Evolutionary conservation across 2,888 invertebrate genomes (phyloP), one percentile per base, ranked within the genome.

Genomic region (Cheilosia vulpina): DNA sequence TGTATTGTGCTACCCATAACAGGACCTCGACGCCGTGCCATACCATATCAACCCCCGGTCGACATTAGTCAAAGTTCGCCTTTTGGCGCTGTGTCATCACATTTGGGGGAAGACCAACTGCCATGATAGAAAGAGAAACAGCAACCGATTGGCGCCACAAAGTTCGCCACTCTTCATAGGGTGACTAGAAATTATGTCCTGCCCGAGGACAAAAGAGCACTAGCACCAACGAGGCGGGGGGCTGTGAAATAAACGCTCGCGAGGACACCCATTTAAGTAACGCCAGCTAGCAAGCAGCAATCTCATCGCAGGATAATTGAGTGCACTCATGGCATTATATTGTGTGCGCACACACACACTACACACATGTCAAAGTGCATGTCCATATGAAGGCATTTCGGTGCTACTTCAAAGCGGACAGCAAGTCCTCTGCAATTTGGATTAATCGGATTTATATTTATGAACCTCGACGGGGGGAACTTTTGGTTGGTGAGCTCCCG

Each of bases 21-120:
- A 69, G 52, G 66, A 72, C n/a, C 45, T 66, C 38, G 58, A 38
- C 38, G 4, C 38, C 57, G 15, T 47, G n/a, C 17, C 21, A 17
- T 52, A 27, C 55, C 31, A 19, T 58, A 47, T 34, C 60, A 69
- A 27, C 52, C 55, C 45, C 72, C 31, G 60, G 66, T 72, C 71
- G 72, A 75, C 85, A 85, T 85, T 80, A 85, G 85, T 85, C 81
- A 85, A 85, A 76, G 85, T 71, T 85, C 68, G 81, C 85, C 85
- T 81, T 85, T 85, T 81, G 85, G 85, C 76, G 76, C 60, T 85
- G 85, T 85, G 85, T 85, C 85, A 85, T 85, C 85, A 77, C 79
- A 57, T 72, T 68, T 55, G 17, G 55, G 47, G 45, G 47, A 53
- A 57, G 19, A 52, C 13, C 38, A 27, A 50, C 24, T 13, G 24